Evolutionary conservation across 2,113 vertebrate genomes (phyloP).

Genomic region (Calyptommatus sinebrachiatus): DNA sequence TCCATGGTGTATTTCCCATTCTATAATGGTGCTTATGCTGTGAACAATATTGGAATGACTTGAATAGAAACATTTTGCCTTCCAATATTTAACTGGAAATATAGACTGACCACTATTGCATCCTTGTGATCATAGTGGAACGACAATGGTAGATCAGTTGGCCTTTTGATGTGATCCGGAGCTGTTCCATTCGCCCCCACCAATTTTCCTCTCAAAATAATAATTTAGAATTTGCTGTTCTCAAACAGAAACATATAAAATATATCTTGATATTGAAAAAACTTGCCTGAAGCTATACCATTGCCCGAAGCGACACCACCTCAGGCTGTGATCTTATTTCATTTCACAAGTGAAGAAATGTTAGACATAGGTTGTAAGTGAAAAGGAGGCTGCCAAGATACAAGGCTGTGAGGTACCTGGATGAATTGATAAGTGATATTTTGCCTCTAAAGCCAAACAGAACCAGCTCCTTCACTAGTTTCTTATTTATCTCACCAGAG

Average conservation of each 20-base stretch:
- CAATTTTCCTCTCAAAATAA: neutral
- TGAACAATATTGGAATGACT: neutral
- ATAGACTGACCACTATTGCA: neutral
- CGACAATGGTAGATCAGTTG: neutral
- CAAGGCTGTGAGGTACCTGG: neutral
- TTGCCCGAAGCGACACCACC: constrained; percentile 10
- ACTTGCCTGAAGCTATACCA: constrained; percentile 21
- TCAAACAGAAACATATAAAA: neutral
- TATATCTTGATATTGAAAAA: neutral
- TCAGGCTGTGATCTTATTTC: neutral
- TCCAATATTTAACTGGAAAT: neutral
- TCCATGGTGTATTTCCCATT: neutral
- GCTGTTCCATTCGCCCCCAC: neutral
- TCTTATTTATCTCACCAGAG: neutral
- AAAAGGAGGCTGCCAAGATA: constrained; percentile 1
- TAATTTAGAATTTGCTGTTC: neutral
- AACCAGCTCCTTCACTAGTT: neutral
- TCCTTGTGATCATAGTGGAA: neutral
- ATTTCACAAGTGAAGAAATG: constrained; percentile 15
- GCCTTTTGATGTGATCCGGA: neutral
- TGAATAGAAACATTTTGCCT: neutral
- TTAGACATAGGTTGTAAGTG: neutral
- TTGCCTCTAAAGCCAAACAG: neutral
- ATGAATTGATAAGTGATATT: constrained; percentile 14
- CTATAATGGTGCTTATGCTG: neutral